Percentiles rank a stretch among this genome's conserved stretches.
Conservation (phyloP, 2,888 invertebrate species). For the Monopis laevigella region DNA sequence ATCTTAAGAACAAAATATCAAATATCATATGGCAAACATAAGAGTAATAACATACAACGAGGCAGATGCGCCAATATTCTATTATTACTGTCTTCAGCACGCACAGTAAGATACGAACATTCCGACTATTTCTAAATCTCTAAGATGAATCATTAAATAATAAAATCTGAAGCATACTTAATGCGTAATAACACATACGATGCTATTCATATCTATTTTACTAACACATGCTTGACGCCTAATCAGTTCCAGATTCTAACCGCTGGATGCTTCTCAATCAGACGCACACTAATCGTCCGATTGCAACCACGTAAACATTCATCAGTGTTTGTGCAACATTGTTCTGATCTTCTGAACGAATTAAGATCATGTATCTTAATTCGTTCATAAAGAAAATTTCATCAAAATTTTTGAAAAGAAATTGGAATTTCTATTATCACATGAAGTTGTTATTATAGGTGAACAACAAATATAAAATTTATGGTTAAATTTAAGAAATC, state of each 20-base stretch:
- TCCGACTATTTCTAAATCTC: constrained; percentile 65
- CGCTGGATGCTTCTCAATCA: constrained; percentile 42
- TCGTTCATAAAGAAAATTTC: no score
- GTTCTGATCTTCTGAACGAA: no score
- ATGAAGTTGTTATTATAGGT: no score
- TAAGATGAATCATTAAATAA: constrained; percentile 68
- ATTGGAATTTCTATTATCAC: no score
- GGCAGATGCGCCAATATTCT: constrained; percentile 65
- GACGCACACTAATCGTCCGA: constrained; percentile 48
- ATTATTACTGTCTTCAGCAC: constrained; percentile 63
- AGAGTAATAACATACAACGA: constrained; percentile 55
- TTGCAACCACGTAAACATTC: constrained; percentile 60
- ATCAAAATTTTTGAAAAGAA: no score
- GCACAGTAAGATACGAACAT: constrained; percentile 54
- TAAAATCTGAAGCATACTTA: constrained; percentile 66
- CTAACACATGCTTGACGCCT: constrained; percentile 49
- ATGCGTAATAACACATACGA: constrained; percentile 54
- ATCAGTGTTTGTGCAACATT: constrained; percentile 53
- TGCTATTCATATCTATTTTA: constrained; percentile 50
- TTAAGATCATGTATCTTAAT: no score
- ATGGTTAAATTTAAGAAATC: no score
- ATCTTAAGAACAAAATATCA: constrained; percentile 35
- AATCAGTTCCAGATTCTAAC: constrained; percentile 45
- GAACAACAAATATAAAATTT: no score
- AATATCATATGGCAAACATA: constrained; percentile 44